Percentiles rank a stretch among this genome's conserved stretches.
Evolutionary conservation across 2,797 vertebrate species (phyloP).

Genomic region (Hippoglossus hippoglossus): DNA sequence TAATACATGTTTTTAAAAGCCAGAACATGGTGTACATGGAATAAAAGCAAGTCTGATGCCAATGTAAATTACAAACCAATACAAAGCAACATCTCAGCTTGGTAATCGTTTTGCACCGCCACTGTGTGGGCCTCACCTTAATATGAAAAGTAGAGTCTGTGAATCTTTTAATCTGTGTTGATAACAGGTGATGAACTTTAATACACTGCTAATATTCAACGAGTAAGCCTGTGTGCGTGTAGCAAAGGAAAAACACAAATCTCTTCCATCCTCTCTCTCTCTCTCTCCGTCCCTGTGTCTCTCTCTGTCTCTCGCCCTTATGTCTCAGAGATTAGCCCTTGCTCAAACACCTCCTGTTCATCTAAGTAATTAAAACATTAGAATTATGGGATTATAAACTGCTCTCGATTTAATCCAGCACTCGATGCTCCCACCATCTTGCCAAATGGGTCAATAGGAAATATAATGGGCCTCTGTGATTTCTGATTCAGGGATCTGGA

Average conservation of each 20-base stretch:
- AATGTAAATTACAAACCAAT: constrained; percentile 27
- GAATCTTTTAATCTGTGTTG: constrained; percentile 76
- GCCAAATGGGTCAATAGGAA: constrained; percentile 85
- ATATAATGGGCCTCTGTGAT: constrained; percentile 82
- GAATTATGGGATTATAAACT: constrained; percentile 85
- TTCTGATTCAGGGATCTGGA: constrained; percentile 80
- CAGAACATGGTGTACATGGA: not conserved
- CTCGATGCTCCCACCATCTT: constrained; percentile 68
- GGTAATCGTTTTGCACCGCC: constrained; percentile 46
- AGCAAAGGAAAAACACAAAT: constrained; percentile 69
- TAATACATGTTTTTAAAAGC: not conserved
- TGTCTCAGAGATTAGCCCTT: constrained; percentile 84
- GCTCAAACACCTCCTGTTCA: constrained; percentile 85
- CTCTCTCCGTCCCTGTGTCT: constrained; percentile 36
- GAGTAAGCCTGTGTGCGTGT: constrained; percentile 49
- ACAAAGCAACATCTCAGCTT: constrained; percentile 2
- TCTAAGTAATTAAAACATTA: constrained; percentile 86
- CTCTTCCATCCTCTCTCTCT: constrained; percentile 32
- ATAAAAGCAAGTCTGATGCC: not conserved
- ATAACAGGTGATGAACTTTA: constrained; percentile 79
- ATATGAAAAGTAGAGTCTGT: constrained; percentile 57
- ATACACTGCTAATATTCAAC: constrained; percentile 68
- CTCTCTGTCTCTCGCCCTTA: constrained; percentile 59
- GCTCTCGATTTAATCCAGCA: constrained; percentile 82
- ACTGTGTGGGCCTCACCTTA: constrained; percentile 42